phyloP scores from a whole-genome alignment of 1,140 invertebrate genomes.

The Semibalanus balanoides region DNA sequence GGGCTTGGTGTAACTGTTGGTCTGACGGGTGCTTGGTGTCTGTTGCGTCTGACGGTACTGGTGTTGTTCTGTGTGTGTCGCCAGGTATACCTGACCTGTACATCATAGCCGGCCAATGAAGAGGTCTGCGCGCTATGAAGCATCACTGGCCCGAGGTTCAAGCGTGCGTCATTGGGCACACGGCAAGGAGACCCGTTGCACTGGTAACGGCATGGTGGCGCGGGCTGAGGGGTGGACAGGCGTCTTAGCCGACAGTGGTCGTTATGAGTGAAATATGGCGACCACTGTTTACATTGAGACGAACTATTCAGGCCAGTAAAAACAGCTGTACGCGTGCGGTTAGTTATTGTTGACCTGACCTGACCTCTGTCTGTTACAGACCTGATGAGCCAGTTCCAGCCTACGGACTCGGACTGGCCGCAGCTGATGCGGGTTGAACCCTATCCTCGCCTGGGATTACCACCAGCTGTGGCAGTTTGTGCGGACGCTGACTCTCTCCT shows the following conservation, averaged over 20 bases:
- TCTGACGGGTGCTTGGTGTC: too few species aligned
- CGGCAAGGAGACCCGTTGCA: slow-evolving; percentile 65
- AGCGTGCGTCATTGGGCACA: slow-evolving; percentile 76
- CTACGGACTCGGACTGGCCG: slow-evolving; percentile 74
- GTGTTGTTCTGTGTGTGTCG: slow-evolving; percentile 11
- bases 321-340: too few species aligned
- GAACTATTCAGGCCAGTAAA: too few species aligned
- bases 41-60: background rate
- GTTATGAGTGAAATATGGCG: slow-evolving; percentile 3
- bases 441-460: slow-evolving; percentile 80
- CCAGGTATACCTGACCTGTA: slow-evolving; percentile 55
- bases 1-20: too few species aligned
- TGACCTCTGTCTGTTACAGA: slow-evolving; percentile 14
- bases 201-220: slow-evolving; percentile 39
- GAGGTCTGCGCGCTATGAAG: slow-evolving; percentile 45
- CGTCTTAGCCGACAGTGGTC: too few species aligned
- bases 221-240: too few species aligned
- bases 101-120: slow-evolving; percentile 55
- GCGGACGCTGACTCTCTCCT: slow-evolving; percentile 55
- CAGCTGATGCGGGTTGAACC: slow-evolving; percentile 68
- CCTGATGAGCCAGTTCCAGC: slow-evolving; percentile 17
- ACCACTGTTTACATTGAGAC: too few species aligned
- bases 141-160: slow-evolving; percentile 49
- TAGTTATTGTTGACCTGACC: slow-evolving; percentile 20
- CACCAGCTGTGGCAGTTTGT: slow-evolving; percentile 79